Conservation (phyloP, 30 jellyfish, hydroid and myxozoan genomes). For the Calvadosia cruxmelitensis region DNA sequence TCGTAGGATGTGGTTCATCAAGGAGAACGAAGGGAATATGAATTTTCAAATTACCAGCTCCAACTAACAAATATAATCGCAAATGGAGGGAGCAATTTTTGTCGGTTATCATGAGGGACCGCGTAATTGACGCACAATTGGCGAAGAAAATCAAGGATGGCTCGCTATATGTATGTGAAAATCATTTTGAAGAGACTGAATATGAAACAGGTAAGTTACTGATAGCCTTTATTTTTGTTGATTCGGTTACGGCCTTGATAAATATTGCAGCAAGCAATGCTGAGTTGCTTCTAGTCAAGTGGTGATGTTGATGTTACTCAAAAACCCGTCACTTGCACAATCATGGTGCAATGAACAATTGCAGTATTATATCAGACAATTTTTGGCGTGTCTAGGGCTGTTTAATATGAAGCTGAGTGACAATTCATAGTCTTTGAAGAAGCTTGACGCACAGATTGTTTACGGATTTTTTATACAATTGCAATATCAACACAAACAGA, state of each 20-base stretch:
- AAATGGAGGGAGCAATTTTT: conserved; percentile 15
- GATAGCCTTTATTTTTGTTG: neutral
- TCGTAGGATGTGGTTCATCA: conserved; percentile 22
- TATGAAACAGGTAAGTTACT: conserved; percentile 11
- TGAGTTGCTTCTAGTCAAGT: too few relatives aligned
- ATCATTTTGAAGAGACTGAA: conserved; percentile 17
- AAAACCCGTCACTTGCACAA: too few relatives aligned
- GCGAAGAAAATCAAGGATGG: conserved; percentile 9
- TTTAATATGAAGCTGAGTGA: too few relatives aligned
- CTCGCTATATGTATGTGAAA: conserved; percentile 7
- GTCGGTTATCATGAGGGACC: conserved; percentile 4
- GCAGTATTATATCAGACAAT: too few relatives aligned
- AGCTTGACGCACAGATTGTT: too few relatives aligned
- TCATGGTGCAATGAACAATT: too few relatives aligned
- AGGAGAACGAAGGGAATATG: conserved; percentile 24
- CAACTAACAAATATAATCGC: neutral
- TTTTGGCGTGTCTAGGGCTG: too few relatives aligned
- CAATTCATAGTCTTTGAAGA: too few relatives aligned
- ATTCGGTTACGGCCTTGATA: neutral
- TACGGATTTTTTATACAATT: too few relatives aligned
- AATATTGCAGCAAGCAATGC: too few relatives aligned
- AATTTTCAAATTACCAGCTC: conserved; percentile 17
- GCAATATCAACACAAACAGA: too few relatives aligned
- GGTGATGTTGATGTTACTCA: too few relatives aligned
- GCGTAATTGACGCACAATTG: conserved; percentile 5